Conservation (phyloP, 2,888 invertebrate genomes). For the Calameuta filiformis region DNA sequence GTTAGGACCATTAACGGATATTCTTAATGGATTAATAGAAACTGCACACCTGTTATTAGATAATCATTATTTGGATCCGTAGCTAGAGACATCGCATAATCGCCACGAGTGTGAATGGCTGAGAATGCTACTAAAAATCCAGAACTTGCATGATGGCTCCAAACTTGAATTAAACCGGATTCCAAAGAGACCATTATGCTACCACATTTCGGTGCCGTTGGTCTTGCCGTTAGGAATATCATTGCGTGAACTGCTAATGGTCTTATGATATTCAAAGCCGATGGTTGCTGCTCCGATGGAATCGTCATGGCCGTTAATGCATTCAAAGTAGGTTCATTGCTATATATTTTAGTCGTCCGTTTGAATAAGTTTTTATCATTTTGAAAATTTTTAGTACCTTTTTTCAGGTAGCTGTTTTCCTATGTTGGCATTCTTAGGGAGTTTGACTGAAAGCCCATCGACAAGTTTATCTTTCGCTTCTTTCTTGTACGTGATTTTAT, state of each 20-base stretch:
- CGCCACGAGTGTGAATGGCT: conserved; percentile 75
- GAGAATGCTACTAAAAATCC: conserved; percentile 78
- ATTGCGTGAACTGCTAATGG: conserved; percentile 74
- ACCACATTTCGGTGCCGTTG: conserved; percentile 70
- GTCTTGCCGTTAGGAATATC: conserved; percentile 75
- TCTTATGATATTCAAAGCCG: conserved; percentile 53
- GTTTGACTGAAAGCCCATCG: neutral
- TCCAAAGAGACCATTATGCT: conserved; percentile 79
- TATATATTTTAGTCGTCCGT: neutral
- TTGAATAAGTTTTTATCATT: neutral
- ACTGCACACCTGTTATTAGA: conserved; percentile 73
- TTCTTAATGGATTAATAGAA: neutral
- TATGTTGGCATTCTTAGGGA: neutral
- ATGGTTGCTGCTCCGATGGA: conserved; percentile 17
- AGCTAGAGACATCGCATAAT: conserved; percentile 76
- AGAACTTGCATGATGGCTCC: conserved; percentile 83
- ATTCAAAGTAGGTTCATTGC: neutral
- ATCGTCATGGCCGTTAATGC: neutral
- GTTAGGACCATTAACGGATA: neutral
- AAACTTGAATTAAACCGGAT: conserved; percentile 81
- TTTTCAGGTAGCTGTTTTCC: neutral
- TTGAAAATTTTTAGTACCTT: neutral
- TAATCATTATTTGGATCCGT: conserved; percentile 79
- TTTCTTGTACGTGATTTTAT: conserved; percentile 29
- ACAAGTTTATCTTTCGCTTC: conserved; percentile 21